Conservation (phyloP, 2,113 vertebrate genomes). For the Nanorana parkeri region DNA sequence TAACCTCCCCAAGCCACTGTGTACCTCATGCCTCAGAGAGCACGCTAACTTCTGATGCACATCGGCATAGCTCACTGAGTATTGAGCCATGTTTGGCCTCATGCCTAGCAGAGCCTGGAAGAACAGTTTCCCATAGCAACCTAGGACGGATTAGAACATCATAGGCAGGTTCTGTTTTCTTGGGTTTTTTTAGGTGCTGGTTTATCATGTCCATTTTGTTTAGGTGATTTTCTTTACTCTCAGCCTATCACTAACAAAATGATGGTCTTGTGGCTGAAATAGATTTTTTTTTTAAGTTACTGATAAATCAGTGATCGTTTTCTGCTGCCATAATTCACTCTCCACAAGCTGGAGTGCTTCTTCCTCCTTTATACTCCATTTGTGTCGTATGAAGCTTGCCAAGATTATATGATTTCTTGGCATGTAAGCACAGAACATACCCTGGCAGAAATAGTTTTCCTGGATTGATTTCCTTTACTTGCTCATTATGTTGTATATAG, state of each 20-base stretch:
- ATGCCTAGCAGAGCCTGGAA: too few relatives aligned
- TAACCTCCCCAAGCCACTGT: too few relatives aligned
- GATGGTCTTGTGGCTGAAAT: neutral
- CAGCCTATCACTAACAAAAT: neutral
- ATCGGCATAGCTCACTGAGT: too few relatives aligned
- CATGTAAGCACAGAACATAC: neutral
- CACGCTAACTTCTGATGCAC: too few relatives aligned
- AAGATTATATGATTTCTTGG: neutral
- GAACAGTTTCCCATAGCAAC: too few relatives aligned
- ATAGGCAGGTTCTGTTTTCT: too few relatives aligned
- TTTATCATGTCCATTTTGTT: neutral
- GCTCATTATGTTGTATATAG: too few relatives aligned
- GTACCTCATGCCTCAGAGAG: too few relatives aligned
- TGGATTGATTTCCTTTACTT: too few relatives aligned
- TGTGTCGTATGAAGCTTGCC: neutral
- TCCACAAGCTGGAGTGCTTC: neutral
- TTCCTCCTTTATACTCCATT: neutral
- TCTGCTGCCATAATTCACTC: slow-evolving; percentile 4
- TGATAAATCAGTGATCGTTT: neutral
- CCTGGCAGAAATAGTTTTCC: too few relatives aligned
- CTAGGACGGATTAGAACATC: too few relatives aligned
- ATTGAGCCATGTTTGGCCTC: too few relatives aligned
- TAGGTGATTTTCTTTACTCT: neutral
- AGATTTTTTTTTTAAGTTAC: neutral
- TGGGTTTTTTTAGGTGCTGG: neutral